Percentiles rank a stretch among this genome's conserved stretches.
Conservation (phyloP, 1,140 invertebrate genomes). For the Macrobrachium rosenbergii region DNA sequence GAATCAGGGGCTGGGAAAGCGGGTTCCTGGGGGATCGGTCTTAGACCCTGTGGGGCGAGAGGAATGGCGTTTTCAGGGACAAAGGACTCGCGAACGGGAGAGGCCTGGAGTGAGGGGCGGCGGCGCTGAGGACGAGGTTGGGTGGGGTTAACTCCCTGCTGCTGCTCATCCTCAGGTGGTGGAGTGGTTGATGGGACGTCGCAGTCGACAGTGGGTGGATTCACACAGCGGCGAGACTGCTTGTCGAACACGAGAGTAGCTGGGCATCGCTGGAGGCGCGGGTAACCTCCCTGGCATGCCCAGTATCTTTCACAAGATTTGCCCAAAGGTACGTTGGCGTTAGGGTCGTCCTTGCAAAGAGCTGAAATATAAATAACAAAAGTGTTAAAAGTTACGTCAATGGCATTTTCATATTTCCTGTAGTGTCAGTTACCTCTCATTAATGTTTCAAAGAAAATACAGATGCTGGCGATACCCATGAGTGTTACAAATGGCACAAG, state of each 20-base stretch:
- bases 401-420: too few relatives aligned
- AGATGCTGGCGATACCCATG: too few relatives aligned
- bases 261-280: conserved; percentile 88
- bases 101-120: conserved; percentile 35
- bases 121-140: conserved; percentile 36
- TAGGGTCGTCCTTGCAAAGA: conserved; percentile 89
- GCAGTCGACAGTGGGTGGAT: conserved; percentile 89
- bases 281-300: conserved; percentile 94
- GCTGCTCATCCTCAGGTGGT: conserved; percentile 24
- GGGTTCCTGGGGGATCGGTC: conserved; percentile 23
- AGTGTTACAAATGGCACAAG: background rate
- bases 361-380: conserved; percentile 75
- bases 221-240: conserved; percentile 84
- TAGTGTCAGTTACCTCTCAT: too few relatives aligned
- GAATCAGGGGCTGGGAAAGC: conserved; percentile 30
- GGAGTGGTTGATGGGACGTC: conserved; percentile 71
- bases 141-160: conserved; percentile 23
- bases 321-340: conserved; percentile 82
- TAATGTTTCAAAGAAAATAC: too few relatives aligned
- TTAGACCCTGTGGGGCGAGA: conserved; percentile 2
- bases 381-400: too few relatives aligned
- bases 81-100: conserved; percentile 3
- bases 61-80: conserved; percentile 36
- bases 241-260: conserved; percentile 92
- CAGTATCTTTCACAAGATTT: conserved; percentile 94